Percentiles rank a stretch among this genome's conserved stretches.
phyloP scores from a whole-genome alignment of 2,113 vertebrate species.

The Sardina pilchardus region DNA sequence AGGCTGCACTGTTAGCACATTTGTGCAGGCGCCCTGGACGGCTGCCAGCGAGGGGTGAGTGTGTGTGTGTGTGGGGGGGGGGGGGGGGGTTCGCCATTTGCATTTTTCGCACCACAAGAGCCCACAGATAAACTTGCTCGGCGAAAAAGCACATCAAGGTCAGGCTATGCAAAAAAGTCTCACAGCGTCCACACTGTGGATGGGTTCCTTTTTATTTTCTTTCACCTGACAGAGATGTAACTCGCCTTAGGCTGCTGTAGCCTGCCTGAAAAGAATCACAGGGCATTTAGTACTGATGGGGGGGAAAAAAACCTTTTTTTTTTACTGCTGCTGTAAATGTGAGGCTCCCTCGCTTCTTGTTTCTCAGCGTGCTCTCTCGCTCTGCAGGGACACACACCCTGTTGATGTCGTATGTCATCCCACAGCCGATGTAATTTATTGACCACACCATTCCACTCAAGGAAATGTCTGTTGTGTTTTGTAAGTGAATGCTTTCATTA shows the following conservation, averaged over 20 bases:
- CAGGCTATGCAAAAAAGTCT: slow-evolving; percentile 47
- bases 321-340: not conserved
- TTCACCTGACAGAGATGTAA: slow-evolving; percentile 34
- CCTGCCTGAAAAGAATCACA: not conserved
- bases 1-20: slow-evolving; percentile 69
- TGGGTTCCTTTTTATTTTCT: slow-evolving; percentile 30
- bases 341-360: not conserved
- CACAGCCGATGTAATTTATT: slow-evolving; percentile 43
- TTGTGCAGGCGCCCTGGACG: slow-evolving; percentile 60
- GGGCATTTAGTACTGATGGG: not conserved
- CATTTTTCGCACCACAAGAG: slow-evolving; percentile 65
- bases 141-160: slow-evolving; percentile 54
- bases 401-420: slow-evolving; percentile 34
- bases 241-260: slow-evolving; percentile 18
- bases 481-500: slow-evolving; percentile 60
- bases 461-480: slow-evolving; percentile 54
- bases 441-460: slow-evolving; percentile 43
- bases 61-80: no score
- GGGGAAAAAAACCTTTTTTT: not conserved
- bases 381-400: slow-evolving; percentile 33
- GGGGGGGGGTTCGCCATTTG: slow-evolving; percentile 63
- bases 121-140: slow-evolving; percentile 59
- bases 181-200: slow-evolving; percentile 41
- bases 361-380: not conserved
- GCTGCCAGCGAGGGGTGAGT: slow-evolving; percentile 52